These are phyloP conservation scores for Phorcus lineatus DNA, from an alignment of 2,888 invertebrate species.

Conservation along the genomic window DNA sequence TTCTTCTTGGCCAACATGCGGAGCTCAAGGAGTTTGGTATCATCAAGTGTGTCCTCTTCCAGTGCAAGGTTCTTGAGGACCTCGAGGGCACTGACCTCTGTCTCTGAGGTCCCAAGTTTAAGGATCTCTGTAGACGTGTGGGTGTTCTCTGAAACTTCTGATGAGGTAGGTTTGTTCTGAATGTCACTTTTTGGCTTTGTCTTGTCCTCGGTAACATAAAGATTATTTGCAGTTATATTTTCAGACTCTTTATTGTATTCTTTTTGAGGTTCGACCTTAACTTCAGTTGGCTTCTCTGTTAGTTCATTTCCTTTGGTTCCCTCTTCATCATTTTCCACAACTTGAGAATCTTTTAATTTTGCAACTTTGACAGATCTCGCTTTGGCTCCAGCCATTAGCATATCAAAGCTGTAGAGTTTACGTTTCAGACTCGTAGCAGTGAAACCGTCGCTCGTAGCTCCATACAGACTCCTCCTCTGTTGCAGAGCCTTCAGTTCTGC, in stretches of 20 bases:
- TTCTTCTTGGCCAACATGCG: slow-evolving; percentile 4
- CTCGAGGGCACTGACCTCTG: background rate
- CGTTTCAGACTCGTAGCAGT: background rate
- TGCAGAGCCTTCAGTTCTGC: background rate
- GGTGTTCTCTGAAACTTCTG: background rate
- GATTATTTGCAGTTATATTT: background rate
- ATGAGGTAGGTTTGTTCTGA: background rate
- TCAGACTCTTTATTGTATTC: background rate
- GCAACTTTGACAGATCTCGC: background rate
- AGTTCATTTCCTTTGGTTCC: background rate
- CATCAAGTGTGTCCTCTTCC: background rate
- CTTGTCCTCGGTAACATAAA: background rate
- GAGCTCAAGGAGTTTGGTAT: background rate
- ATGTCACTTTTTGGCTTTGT: background rate
- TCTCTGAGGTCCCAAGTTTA: background rate
- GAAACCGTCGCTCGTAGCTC: background rate
- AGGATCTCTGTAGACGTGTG: background rate
- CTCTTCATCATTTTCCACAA: too few relatives aligned
- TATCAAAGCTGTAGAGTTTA: slow-evolving; percentile 14
- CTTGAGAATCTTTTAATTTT: background rate
- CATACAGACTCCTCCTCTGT: background rate
- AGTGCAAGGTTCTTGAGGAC: slow-evolving; percentile 1
- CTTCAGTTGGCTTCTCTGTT: background rate
- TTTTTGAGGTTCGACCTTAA: background rate
- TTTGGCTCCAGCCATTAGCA: slow-evolving; percentile 8